A percentile compares a stretch with the other conserved stretches of the same genome.
These are phyloP conservation scores for Eretmocerus hayati DNA, from an alignment of 2,888 invertebrate species.

Conservation along the genomic window DNA sequence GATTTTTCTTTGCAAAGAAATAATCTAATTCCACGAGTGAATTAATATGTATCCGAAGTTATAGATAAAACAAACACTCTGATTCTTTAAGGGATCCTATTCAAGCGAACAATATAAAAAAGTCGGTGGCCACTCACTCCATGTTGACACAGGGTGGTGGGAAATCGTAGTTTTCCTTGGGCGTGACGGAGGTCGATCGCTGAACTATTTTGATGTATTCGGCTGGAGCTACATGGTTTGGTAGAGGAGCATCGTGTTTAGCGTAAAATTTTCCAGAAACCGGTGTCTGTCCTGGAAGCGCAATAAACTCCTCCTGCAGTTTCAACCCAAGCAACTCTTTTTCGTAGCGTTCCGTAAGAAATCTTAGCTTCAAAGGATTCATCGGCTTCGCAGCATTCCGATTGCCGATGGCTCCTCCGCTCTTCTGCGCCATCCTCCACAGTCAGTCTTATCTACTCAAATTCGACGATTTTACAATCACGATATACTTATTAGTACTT, in stretches of 20 bases:
- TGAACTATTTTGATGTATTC: conserved; percentile 34
- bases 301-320: conserved; percentile 31
- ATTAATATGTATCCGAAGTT: too few relatives aligned
- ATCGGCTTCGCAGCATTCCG: conserved; percentile 14
- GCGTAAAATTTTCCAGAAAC: conserved; percentile 41
- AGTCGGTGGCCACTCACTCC: conserved; percentile 34
- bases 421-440: too few relatives aligned
- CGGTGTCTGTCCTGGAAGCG: conserved; percentile 25
- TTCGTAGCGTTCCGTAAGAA: conserved; percentile 34
- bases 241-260: conserved; percentile 30
- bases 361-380: conserved; percentile 33
- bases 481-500: too few relatives aligned
- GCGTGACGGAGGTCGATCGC: conserved; percentile 24
- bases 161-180: conserved; percentile 32
- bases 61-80: too few relatives aligned
- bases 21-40: too few relatives aligned
- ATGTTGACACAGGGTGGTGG: conserved; percentile 37
- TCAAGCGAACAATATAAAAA: too few relatives aligned
- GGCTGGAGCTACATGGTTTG: conserved; percentile 23
- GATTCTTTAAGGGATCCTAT: too few relatives aligned
- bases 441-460: too few relatives aligned
- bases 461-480: too few relatives aligned
- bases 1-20: too few relatives aligned
- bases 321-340: conserved; percentile 32
- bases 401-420: too few relatives aligned